Conservation (phyloP, 2,113 vertebrate genomes). For the Jacana jacana region DNA sequence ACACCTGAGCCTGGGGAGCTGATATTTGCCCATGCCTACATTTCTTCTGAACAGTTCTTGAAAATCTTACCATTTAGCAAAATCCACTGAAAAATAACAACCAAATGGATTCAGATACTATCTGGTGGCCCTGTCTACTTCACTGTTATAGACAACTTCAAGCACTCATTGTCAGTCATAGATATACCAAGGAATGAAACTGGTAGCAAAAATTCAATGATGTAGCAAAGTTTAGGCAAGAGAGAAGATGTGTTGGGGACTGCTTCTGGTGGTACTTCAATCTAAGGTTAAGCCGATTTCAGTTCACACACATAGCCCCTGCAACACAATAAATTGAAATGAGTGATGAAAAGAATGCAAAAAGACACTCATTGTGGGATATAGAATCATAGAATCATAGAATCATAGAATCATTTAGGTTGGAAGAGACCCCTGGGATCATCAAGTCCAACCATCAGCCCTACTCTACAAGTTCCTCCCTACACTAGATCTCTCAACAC, state of each 20-base stretch:
- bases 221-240: neutral
- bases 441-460: too few relatives aligned
- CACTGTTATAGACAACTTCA: fast-evolving
- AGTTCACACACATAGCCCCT: neutral
- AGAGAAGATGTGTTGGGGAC: fast-evolving
- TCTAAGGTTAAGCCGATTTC: neutral
- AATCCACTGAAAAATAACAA: neutral
- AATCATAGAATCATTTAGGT: too few relatives aligned
- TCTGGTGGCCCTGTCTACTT: neutral
- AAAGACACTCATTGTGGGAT: neutral
- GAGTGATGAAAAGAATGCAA: neutral
- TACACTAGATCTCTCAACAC: too few relatives aligned
- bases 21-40: neutral
- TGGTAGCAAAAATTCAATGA: neutral
- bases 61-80: neutral
- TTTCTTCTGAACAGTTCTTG: neutral
- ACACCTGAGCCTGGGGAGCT: neutral
- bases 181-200: neutral
- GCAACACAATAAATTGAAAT: neutral
- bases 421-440: too few relatives aligned
- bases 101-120: neutral
- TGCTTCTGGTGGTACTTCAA: neutral
- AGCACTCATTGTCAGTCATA: neutral
- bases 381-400: too few relatives aligned
- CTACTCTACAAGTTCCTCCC: too few relatives aligned